Base-by-base conservation (phyloP, 30 jellyfish, hydroid and myxozoan genomes). In the Mastigias papua region DNA sequence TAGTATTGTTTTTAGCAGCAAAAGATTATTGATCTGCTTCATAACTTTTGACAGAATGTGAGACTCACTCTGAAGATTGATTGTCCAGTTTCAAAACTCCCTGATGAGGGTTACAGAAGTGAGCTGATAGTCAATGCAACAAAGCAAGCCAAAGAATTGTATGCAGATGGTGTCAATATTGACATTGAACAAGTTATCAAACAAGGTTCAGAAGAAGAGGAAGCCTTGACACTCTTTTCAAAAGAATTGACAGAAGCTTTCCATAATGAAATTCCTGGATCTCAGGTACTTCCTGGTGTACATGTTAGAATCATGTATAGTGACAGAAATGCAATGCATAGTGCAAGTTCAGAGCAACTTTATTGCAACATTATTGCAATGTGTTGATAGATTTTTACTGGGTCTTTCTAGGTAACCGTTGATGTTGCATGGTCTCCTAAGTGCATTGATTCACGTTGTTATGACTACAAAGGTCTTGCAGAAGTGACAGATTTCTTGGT, bases 351-450 rank as follows among this genome's bases (percentile, higher is more conserved):
- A 46, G 16, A 6, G 60, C 60, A 46, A 54, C 67, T 3, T 54
- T 54, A 54, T 10, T 42, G 35, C 35, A 72, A 26, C 65, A 26
- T 72, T 69, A 11, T 69, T 69, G 7, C 70, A 5, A 3, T 58
- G 25, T 28, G 7, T 5, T 58, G 70, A 20, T 20, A 63, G 1
- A 29, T 69, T 31, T 35, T 35, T 1, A 28, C 5, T 80, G 54
- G 13, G 26, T 51, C 20, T 34, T 28, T 25, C 13, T 23, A 88
- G 97, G 97, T 88, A 33, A 78, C 97, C 4, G 50, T 88, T 78
- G 97, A 88, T 80, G 97, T 88, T 78, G 97, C 97, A 54, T 88
- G 97, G 97, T 78, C 97, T 21, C 97, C 97, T 1, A 72, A 78
- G 15, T 88, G 97, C 71, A 79, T 88, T 33, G 97, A 88, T 72